Evolutionary conservation across 2,888 invertebrate genomes (phyloP), one percentile per base, ranked within the genome.

Genomic region (Rhabditoides inermis): DNA sequence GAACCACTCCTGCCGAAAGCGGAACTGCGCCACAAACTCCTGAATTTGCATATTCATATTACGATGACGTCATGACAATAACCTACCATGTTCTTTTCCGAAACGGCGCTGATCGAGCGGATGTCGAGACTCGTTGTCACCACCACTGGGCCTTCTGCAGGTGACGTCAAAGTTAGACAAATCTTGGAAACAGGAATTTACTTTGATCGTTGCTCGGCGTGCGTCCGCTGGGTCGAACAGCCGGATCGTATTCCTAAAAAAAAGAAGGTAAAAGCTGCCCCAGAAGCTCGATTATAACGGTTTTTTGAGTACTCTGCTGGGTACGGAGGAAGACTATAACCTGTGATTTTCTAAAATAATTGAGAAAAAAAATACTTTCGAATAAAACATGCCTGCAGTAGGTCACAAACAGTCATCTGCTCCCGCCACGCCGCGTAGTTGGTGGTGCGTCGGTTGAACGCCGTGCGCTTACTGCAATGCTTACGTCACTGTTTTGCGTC

Each of bases 1-100:
- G 47, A 61, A 70, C 75, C 75, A 75, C 56, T 72, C 68, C 50
- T 75, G 75, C 23, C 76, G 71, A 45, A 75, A 72, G 12, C 74
- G 71, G 42, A 75, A 75, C 48, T 75, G 75, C 1, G 72, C 75
- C 7, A 73, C 72, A 49, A 70, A 75, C 45, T 75, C 75, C 72
- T 73, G 47, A 25, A 66, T 18, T 2, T 2, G 15, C 20, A 10
- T 32, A n/a, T n/a, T n/a, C n/a, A n/a, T n/a, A n/a, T n/a, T n/a
- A n/a, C n/a, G n/a, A n/a, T n/a, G n/a, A n/a, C n/a, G n/a, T n/a
- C n/a, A n/a, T n/a, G n/a, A n/a, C n/a, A 42, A 23, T 36, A 32
- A 26, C 49, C 40, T 10, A 68, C 71, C 73, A 73, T 73, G 45
- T 73, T 73, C 51, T 69, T 65, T 46, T 71, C 73, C 6, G 65